Conservation (phyloP, 2,888 invertebrate genomes). For the Lottia scabra region DNA sequence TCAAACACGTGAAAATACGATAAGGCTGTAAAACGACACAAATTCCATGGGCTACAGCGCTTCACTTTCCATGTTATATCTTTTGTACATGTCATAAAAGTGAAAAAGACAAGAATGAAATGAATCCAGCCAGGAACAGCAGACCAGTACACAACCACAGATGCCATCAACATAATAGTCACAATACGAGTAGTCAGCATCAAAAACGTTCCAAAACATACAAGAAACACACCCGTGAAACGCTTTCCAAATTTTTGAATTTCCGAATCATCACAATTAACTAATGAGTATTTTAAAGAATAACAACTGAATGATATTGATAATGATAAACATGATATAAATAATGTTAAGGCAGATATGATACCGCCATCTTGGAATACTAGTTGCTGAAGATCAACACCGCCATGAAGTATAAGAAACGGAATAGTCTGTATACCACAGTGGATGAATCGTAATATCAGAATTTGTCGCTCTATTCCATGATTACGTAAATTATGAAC, state of each 20-base stretch:
- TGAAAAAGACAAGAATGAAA: constrained; percentile 15
- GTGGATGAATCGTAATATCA: constrained; percentile 45
- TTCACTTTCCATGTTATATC: neutral
- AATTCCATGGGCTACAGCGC: neutral
- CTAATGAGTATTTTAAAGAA: constrained; percentile 15
- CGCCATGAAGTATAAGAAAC: constrained; percentile 27
- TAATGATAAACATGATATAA: constrained; percentile 22
- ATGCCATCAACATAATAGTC: constrained; percentile 22
- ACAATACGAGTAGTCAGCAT: constrained; percentile 16
- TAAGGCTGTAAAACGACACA: constrained; percentile 10
- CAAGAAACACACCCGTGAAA: constrained; percentile 13
- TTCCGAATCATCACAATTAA: neutral
- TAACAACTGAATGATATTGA: constrained; percentile 23
- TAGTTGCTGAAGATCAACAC: neutral
- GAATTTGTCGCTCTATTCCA: constrained; percentile 43
- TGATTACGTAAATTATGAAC: constrained; percentile 41
- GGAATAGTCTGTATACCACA: constrained; percentile 45
- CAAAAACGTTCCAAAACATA: constrained; percentile 20
- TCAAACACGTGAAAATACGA: constrained; percentile 44
- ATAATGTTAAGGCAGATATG: constrained; percentile 19
- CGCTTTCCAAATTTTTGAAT: neutral
- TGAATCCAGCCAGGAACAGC: constrained; percentile 20
- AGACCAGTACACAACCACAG: constrained; percentile 17
- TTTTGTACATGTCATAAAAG: constrained; percentile 6
- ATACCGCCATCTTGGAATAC: constrained; percentile 7